phyloP scores from a whole-genome alignment of 2,113 vertebrate genomes.

The Etheostoma spectabile region DNA sequence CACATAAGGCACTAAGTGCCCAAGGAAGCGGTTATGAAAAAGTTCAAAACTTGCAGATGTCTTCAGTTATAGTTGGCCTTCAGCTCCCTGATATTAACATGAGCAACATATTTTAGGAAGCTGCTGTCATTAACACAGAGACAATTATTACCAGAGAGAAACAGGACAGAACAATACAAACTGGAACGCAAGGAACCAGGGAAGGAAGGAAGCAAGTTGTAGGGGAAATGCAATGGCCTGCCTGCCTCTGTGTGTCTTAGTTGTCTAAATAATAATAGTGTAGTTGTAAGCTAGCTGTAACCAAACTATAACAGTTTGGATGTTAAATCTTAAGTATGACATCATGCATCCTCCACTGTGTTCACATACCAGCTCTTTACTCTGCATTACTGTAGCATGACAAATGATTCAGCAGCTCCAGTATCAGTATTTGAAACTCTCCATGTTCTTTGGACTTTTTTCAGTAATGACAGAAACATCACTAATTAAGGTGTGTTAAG shows the following conservation, averaged over 20 bases:
- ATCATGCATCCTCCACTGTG: not conserved
- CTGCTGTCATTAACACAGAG: not conserved
- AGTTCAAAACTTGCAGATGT: constrained; percentile 29
- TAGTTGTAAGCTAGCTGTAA: not conserved
- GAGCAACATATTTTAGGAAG: constrained; percentile 28
- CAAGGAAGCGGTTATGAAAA: constrained; percentile 19
- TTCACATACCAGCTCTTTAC: not conserved
- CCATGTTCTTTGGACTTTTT: not conserved
- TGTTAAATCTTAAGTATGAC: not conserved
- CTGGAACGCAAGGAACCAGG: not conserved
- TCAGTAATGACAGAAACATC: not conserved
- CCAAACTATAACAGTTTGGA: not conserved
- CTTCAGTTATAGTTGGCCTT: constrained; percentile 43
- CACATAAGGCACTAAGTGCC: constrained; percentile 12
- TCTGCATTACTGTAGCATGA: no score
- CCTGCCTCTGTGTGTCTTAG: no score
- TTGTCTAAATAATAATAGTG: not conserved
- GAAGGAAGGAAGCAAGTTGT: not conserved
- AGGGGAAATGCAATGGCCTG: no score
- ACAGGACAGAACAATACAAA: not conserved
- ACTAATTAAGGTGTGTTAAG: not conserved
- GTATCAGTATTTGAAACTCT: no score
- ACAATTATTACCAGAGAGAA: not conserved
- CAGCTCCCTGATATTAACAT: constrained; percentile 16
- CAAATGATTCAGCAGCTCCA: not conserved